Evolutionary conservation across 2,888 invertebrate genomes (phyloP), one percentile per base, ranked within the genome.

Genomic region (Agonopterix subpropinquella): DNA sequence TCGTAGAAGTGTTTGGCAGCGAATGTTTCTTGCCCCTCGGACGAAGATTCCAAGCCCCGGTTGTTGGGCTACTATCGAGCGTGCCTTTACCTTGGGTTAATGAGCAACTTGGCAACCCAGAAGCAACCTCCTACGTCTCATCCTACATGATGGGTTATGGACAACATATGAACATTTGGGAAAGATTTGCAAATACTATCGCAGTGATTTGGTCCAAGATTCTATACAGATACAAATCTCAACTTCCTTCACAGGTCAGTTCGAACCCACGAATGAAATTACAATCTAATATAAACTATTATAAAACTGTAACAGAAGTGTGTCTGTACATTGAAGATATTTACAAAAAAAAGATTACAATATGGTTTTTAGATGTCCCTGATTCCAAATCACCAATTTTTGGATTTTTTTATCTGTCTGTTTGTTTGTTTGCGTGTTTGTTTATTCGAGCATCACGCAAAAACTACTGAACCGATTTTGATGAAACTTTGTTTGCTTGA

Each of bases 11-110:
- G 4, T 91, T 91, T 54, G 89, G 89, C 7, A 86, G 89, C 11
- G 90, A 91, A 57, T 91, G 91, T 53, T 89, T 90, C 50, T 74
- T 91, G 18, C 90, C 90, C 0, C 80, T 91, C 11, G 90, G 89
- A 0, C 76, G 82, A 55, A 76, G 82, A 56, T 89, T 90, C 48
- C 77, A 85, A 47, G 86, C 89, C 1, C 91, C 91, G 0, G 79
- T 90, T 1, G 79, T 91, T 1, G 89, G 89, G 1, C 69, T 89
- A 2, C 77, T 90, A 1, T 89, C 89, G 0, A 90, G 90, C 52
- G 84, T 89, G 0, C 81, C 89, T 4, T 65, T 90, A 41, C 90
- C 91, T 0, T 91, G 91, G 91, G 78, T 88, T 4, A 86, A 88
- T 49, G 86, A 88, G 36, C 84, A 90, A 49, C 65, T 91, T 43